A percentile compares a stretch with the other conserved stretches of the same genome.
phyloP scores from a whole-genome alignment of 2,113 vertebrate genomes.

The Paramormyrops kingsleyae region DNA sequence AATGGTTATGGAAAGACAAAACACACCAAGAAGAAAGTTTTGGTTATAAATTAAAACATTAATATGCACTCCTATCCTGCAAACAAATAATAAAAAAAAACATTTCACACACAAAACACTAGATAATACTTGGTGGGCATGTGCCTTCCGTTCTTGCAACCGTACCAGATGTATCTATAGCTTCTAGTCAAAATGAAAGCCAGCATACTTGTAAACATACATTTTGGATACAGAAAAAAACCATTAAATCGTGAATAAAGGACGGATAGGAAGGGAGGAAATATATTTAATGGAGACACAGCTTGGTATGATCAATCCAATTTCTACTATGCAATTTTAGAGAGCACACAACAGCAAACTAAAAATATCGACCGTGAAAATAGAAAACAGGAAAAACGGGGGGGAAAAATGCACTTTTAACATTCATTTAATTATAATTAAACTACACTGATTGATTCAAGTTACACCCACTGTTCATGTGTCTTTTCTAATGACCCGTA shows the following conservation, averaged over 20 bases:
- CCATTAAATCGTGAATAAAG: neutral
- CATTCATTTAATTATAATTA: neutral
- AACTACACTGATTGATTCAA: neutral
- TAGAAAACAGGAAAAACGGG: neutral
- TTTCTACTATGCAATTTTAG: neutral
- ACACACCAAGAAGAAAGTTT: neutral
- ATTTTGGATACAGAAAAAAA: neutral
- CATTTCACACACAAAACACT: neutral
- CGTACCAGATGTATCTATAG: neutral
- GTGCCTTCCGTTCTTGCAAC: neutral
- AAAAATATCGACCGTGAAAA: neutral
- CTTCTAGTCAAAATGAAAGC: neutral
- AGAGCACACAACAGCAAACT: neutral
- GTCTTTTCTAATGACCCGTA: neutral
- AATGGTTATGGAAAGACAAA: neutral
- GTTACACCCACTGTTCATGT: neutral
- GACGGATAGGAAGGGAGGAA: neutral
- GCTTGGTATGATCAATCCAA: neutral
- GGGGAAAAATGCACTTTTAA: neutral
- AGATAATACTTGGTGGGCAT: neutral
- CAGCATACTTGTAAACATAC: constrained; percentile 8
- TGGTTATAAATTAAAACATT: neutral
- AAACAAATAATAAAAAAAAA: neutral
- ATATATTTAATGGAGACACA: neutral
- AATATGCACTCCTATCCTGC: neutral